Percentiles rank a stretch among this genome's conserved stretches.
Evolutionary conservation across 2,113 vertebrate genomes (phyloP).

Genomic region (Galeopterus variegatus): DNA sequence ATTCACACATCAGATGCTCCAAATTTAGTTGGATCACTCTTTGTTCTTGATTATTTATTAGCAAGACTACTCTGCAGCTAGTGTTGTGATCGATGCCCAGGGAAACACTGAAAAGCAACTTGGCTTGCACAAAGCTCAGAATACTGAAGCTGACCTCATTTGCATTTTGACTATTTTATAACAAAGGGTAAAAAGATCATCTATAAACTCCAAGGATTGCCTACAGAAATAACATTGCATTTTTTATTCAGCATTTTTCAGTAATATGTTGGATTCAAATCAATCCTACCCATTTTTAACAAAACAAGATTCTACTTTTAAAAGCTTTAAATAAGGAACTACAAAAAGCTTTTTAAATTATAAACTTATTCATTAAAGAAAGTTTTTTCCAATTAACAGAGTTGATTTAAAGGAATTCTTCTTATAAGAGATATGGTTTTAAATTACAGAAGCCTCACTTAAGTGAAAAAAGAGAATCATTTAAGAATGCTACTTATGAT

Average conservation of each 20-base stretch:
- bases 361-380: conserved; percentile 51
- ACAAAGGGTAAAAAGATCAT: background rate
- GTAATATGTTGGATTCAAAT: background rate
- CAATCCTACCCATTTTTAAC: background rate
- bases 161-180: background rate
- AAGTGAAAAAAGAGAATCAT: conserved; percentile 37
- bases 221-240: background rate
- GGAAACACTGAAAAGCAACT: background rate
- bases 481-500: conserved; percentile 27
- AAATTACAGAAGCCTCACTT: conserved; percentile 19
- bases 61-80: background rate
- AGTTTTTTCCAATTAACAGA: conserved; percentile 28
- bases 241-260: conserved; percentile 42
- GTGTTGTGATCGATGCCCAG: background rate
- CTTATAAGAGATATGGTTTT: conserved; percentile 36
- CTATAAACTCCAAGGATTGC: background rate
- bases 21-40: background rate
- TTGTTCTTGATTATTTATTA: conserved; percentile 37
- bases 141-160: background rate
- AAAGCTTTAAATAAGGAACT: conserved; percentile 4
- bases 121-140: background rate
- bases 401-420: conserved; percentile 50
- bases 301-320: conserved; percentile 38
- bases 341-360: conserved; percentile 34
- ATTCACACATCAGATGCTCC: background rate